Base-by-base conservation (phyloP, 1,140 invertebrate species). In the Hycleus phaleratus region DNA sequence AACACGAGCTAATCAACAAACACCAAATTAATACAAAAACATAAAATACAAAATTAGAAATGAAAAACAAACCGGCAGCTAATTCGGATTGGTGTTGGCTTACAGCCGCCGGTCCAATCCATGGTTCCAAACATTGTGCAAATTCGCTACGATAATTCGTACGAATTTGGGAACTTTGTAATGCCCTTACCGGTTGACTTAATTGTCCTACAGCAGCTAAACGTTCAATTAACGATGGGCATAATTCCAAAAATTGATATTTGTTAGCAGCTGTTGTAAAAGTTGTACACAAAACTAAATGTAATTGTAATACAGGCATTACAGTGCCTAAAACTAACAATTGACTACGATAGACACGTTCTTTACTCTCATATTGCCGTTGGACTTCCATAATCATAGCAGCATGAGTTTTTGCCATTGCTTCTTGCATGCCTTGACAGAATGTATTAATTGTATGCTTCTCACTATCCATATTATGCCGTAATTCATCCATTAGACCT, bases 201-300 rank as follows among this genome's bases (percentile, higher is more conserved):
- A 86, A 71, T 65, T 85, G 82, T 0, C 83, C 79, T 25, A 87
- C 83, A 40, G 80, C 77, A 24, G 77, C 73, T 18, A 87, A 69
- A 45, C 85, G 73, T 40, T 86, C 85, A 59, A 87, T 77, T 73
- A 87, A 80, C 8, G 79, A 79, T 59, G 85, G 83, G 9, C 80
- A 83, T 46, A 87, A 71, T 60, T 87, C 84, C 6, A 87, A 75
- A 71, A 87, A 86, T 66, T 87, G 84, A 68, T 85, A 85, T 65
- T 86, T 86, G 53, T 81, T 85, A 3, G 84, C 83, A 3, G 82
- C 78, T 51, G 79, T 81, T 2, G 82, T 82, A 67, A 87, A 86
- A 2, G 80, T 81, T 26, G 84, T 82, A 71, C 85, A 85, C 46
- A 87, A 71, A 61, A 84, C 77, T 12, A 86, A 70, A 63, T 85